phyloP scores from a whole-genome alignment of 2,888 invertebrate genomes.

The Apamea monoglypha region DNA sequence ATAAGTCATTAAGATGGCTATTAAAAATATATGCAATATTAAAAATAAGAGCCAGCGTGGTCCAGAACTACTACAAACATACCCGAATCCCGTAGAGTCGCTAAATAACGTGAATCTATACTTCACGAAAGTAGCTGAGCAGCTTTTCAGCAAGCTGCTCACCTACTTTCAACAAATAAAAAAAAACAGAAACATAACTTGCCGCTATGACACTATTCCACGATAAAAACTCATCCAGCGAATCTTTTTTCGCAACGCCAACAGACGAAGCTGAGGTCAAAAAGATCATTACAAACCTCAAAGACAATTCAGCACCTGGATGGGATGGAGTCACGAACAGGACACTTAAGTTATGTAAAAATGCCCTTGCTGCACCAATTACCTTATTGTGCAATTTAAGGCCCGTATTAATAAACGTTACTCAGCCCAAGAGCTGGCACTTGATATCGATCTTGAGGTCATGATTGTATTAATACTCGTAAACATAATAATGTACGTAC shows the following conservation, averaged over 20 bases:
- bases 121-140: background rate
- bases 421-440: too few species aligned
- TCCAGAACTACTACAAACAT: background rate
- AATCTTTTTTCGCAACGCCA: background rate
- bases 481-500: too few species aligned
- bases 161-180: too few species aligned
- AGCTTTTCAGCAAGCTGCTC: background rate
- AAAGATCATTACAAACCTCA: background rate
- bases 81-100: background rate
- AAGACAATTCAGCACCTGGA: background rate
- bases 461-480: too few species aligned
- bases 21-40: background rate
- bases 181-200: background rate
- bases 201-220: background rate
- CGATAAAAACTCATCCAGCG: background rate
- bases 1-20: background rate
- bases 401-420: too few species aligned
- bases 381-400: constrained; percentile 5
- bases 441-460: too few species aligned
- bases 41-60: background rate
- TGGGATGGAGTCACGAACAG: background rate
- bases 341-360: background rate
- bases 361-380: background rate
- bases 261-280: background rate
- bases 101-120: background rate